phyloP scores from a whole-genome alignment of 2,113 vertebrate species.

The cattle (Bos taurus) region ARS-UCD2.0 NC_037352.1:29425001-29425500 shows the following conservation, averaged over 20 bases:
- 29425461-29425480: accelerated
- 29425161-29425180: background rate
- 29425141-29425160: background rate
- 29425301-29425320: background rate
- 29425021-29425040: background rate
- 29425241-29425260: background rate
- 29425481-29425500: accelerated
- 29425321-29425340: background rate
- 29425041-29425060: background rate
- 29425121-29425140: background rate
- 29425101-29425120: background rate
- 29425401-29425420: background rate
- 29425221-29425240: background rate
- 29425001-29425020: background rate
- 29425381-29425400: background rate
- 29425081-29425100: background rate
- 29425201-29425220: background rate
- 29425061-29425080: background rate
- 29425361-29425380: background rate
- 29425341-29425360: background rate
- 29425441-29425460: accelerated
- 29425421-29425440: accelerated
- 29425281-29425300: background rate
- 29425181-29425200: background rate
- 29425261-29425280: background rate